Evolutionary conservation across 2,797 vertebrate species (phyloP), one percentile per base, ranked within the genome.

Genomic region (Rousettus madagascariensis): DNA sequence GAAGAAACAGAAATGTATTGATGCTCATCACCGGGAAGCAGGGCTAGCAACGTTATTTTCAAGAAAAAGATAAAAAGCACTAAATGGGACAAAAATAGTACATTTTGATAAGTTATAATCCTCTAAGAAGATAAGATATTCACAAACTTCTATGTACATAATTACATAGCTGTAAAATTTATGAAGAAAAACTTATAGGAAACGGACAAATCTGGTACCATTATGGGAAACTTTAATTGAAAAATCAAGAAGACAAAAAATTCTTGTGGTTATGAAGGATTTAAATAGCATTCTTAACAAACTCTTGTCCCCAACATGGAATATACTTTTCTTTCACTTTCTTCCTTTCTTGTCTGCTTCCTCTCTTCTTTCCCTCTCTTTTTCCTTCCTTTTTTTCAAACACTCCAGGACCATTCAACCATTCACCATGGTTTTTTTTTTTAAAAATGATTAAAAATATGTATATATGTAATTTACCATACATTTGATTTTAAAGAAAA

Each of bases 401-500:
- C 82, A 65, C 20, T 49, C 53, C 57, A 88, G 17, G 66, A 71
- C 78, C 38, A 38, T 85, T 79, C 59, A 80, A 71, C 78, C 38
- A 38, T 85, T 74, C 59, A 80, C 66, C 79, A 59, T 46, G 57
- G 30, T 74, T 61, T 61, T 61, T 61, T 61, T 61, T 61, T 33
- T 33, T 33, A 33, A 1, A 57, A 43, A 71, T 71, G 13, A 61
- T 82, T 63, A 22, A 53, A 80, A 53, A 19, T 26, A 26, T 20
- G 8, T 46, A 77, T 26, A 79, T 19, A 46, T 28, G n/a, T 38
- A 68, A 68, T 41, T 46, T 72, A 28, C 17, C 8, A 24, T 68
- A n/a, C 30, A 46, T 86, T 79, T 68, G 5, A 79, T 87, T 90
- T 87, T 72, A 87, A 78, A 77, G 46, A 68, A 84, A 94, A 86